Evolutionary conservation across 64 coral and sea anemone genomes (phyloP).

Genomic region (Catalaphyllia jardinei): DNA sequence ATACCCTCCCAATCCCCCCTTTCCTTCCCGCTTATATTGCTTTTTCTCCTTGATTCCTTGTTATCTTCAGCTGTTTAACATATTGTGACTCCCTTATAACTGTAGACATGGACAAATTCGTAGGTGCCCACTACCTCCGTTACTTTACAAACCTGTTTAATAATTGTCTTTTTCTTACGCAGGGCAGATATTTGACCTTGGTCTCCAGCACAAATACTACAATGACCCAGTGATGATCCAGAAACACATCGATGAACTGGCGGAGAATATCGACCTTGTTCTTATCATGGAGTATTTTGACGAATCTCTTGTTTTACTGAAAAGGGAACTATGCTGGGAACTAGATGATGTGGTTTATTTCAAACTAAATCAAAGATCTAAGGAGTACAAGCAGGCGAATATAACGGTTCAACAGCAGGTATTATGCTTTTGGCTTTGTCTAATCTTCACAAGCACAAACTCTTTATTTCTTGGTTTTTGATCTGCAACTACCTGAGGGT

Average conservation of each 20-base stretch:
- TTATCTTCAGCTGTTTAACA: no score
- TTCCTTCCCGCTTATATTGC: no score
- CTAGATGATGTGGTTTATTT: conserved; percentile 84
- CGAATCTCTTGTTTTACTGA: conserved; percentile 83
- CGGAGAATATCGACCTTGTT: conserved; percentile 68
- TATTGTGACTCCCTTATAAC: no score
- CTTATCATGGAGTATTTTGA: conserved; percentile 84
- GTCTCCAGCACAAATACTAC: conserved; percentile 71
- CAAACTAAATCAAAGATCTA: conserved; percentile 47
- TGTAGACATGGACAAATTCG: no score
- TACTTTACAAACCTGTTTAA: not conserved
- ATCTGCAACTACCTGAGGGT: no score
- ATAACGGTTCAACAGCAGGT: conserved; percentile 69
- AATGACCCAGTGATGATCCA: conserved; percentile 59
- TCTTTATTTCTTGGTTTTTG: not conserved
- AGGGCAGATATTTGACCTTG: conserved; percentile 87
- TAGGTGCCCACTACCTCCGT: no score
- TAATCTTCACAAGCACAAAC: not conserved
- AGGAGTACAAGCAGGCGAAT: conserved; percentile 71
- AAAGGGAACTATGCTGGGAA: conserved; percentile 77
- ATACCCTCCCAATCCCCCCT: no score
- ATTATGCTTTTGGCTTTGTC: not conserved
- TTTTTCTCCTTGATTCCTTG: no score
- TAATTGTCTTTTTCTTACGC: not conserved
- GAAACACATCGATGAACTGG: conserved; percentile 62